phyloP scores from a whole-genome alignment of 1,140 invertebrate genomes.

The Steinernema feltiae region DNA sequence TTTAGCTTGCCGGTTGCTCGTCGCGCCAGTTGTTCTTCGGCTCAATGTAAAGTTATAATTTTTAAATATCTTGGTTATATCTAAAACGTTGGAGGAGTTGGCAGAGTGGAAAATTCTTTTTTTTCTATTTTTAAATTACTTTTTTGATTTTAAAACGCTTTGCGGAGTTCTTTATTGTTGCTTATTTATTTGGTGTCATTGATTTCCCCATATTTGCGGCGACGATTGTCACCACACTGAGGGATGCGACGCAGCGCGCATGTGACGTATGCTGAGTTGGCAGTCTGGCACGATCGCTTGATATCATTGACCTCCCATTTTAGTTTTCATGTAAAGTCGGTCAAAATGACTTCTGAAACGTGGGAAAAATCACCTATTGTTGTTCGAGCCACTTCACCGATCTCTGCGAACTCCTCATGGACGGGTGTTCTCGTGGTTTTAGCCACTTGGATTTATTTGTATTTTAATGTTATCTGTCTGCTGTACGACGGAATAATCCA shows the following conservation, averaged over 20 bases:
- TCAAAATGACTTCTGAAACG: background rate
- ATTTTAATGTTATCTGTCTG: slow-evolving; percentile 19
- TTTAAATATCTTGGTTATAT: no score
- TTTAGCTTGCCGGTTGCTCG: slow-evolving; percentile 36
- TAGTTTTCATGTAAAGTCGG: background rate
- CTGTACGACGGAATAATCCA: background rate
- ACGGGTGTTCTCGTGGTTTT: background rate
- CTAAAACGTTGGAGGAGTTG: no score
- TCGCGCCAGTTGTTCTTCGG: slow-evolving; percentile 26
- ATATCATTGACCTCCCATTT: background rate
- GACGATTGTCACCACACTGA: no score
- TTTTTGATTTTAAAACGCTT: background rate
- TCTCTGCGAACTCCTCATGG: background rate
- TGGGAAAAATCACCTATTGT: background rate
- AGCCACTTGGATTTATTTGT: background rate
- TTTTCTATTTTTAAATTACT: background rate
- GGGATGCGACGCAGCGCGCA: slow-evolving; percentile 1
- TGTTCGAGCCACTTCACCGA: background rate
- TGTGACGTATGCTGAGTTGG: slow-evolving; percentile 12
- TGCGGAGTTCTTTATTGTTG: background rate
- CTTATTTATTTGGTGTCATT: no score
- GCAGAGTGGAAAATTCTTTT: no score
- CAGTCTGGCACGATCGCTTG: background rate
- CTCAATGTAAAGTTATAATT: background rate
- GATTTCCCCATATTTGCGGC: no score